A percentile compares a stretch with the other conserved stretches of the same genome.
phyloP scores from a whole-genome alignment of 2,113 vertebrate species.

The Malaclemys terrapin region DNA sequence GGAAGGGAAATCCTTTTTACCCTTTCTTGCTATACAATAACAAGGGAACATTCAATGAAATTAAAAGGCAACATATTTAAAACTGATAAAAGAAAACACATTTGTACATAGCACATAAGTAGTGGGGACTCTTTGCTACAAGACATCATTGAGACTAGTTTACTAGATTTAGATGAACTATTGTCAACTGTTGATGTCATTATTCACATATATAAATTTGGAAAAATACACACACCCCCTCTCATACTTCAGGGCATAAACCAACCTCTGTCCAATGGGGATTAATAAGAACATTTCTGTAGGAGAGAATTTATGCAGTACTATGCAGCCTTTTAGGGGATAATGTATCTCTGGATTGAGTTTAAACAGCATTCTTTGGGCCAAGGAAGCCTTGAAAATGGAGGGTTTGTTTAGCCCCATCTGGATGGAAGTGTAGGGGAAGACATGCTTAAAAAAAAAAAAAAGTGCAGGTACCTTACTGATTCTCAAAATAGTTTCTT shows the following conservation, averaged over 20 bases:
- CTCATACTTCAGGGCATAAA: constrained; percentile 25
- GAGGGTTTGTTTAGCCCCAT: neutral
- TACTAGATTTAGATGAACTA: constrained; percentile 33
- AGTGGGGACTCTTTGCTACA: constrained; percentile 26
- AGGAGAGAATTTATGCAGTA: neutral
- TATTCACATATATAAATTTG: constrained; percentile 42
- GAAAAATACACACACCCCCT: constrained; percentile 59
- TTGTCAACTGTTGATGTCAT: constrained; percentile 65
- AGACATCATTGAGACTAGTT: constrained; percentile 52
- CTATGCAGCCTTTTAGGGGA: neutral
- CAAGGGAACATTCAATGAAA: constrained; percentile 60
- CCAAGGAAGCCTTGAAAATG: neutral
- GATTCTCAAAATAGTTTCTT: neutral
- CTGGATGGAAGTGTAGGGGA: neutral
- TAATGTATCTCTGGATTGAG: neutral
- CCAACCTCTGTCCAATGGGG: constrained; percentile 29
- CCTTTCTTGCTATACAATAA: constrained; percentile 20
- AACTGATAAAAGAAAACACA: constrained; percentile 65
- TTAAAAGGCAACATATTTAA: constrained; percentile 64
- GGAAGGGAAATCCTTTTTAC: neutral
- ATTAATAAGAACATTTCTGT: constrained; percentile 2
- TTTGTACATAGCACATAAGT: constrained; percentile 59
- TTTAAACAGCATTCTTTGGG: neutral
- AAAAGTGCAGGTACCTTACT: neutral
- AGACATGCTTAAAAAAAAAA: neutral